Conservation (phyloP, 2,888 invertebrate genomes). For the Glyphotaelius pellucidus region DNA sequence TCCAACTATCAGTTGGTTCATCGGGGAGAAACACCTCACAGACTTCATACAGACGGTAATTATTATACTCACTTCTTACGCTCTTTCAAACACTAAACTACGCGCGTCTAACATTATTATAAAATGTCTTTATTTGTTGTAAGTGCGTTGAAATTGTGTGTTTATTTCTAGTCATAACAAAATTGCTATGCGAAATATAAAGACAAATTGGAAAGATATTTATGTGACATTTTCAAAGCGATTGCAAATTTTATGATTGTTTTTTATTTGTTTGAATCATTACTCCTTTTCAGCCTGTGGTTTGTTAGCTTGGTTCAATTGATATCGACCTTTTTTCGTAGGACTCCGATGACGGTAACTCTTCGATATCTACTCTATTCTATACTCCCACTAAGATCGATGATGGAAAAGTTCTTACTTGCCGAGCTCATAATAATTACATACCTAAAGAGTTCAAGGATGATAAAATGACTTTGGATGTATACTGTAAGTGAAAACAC, state of each 20-base stretch:
- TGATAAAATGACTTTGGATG: conserved; percentile 88
- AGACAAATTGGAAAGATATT: not conserved
- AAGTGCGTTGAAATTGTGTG: not conserved
- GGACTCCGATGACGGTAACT: conserved; percentile 89
- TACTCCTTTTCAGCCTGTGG: not conserved
- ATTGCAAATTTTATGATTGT: not conserved
- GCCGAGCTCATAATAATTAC: conserved; percentile 87
- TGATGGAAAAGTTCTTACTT: conserved; percentile 87
- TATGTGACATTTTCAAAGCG: not conserved
- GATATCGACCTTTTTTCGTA: conserved; percentile 70
- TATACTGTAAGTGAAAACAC: conserved; percentile 87
- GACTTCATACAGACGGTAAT: conserved; percentile 63
- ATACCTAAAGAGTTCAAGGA: conserved; percentile 86
- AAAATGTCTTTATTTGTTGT: not conserved
- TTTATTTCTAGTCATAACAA: not conserved
- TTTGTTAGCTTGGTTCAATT: conserved; percentile 4
- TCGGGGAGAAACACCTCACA: conserved; percentile 61
- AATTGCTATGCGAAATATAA: not conserved
- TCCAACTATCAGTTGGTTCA: conserved; percentile 62
- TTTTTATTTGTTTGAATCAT: not conserved
- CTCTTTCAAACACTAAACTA: not conserved
- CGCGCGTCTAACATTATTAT: not conserved
- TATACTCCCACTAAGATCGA: conserved; percentile 87
- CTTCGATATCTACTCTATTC: conserved; percentile 85
- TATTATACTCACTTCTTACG: not conserved